Base-by-base conservation (phyloP, 2,888 invertebrate genomes). In the Cynaeus angustus region DNA sequence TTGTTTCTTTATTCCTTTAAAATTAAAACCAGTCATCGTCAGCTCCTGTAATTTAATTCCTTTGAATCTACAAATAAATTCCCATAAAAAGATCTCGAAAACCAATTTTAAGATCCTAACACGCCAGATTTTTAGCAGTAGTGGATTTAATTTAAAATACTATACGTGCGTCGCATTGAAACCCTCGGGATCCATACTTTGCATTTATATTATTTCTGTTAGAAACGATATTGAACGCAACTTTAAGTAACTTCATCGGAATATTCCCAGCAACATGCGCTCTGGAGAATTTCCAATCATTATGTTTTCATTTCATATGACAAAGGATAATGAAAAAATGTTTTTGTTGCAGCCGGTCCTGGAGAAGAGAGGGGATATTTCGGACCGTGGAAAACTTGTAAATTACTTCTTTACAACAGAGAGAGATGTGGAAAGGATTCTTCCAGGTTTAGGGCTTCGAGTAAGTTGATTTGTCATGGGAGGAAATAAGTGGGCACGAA, bases 351-450 rank as follows among this genome's bases (percentile, higher is more conserved):
- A 92, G 92, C 88, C 80, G 89, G 90, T 21, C 84, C 84, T 76
- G 91, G 89, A 79, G 90, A 89, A 79, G 95, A 95, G 83, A 89
- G 88, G 75, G 96, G 95, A 48, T 95, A 95, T 86, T 96, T 95
- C 82, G 94, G 95, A 71, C 95, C 94, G 81, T 96, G 95, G 92
- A 91, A 91, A 80, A 91, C 93, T 69, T 96, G 96, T 89, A 95
- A 94, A 86, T 89, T 90, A 80, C 86, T 94, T 76, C 87, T 92
- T 8, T 95, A 94, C 87, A 92, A 93, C 85, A 88, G 94, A 77
- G 94, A 95, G 85, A 90, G 93, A 86, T 96, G 95, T 80, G 95
- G 94, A 72, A 79, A 81, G 48, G 88, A 89, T 77, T 91, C 90
- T 71, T 92, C 94, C 74, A 91, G 93, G 85, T 95, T 95, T 86